Evolutionary conservation across 1,140 invertebrate genomes (phyloP), one percentile per base, ranked within the genome.

Genomic region (Drosophila oshimai): DNA sequence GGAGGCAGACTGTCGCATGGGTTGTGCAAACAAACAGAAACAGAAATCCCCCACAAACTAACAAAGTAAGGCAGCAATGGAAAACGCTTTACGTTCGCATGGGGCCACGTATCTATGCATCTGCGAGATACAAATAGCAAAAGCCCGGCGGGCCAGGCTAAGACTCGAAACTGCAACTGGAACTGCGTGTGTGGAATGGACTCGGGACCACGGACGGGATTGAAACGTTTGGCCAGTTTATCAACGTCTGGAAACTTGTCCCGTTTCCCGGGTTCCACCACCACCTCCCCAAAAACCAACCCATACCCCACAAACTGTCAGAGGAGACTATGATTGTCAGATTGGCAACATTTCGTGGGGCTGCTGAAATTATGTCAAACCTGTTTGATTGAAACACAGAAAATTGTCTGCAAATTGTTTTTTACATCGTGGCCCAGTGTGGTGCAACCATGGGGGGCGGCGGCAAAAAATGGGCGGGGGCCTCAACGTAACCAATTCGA

Each of bases 1-100:
- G 22, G 28, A 13, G 22, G 41, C 45, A 26, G n/a, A 54, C 67
- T 71, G 70, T 67, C 69, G 64, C 61, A 84, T 74, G 64, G 71
- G 64, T 84, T 84, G 80, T 84, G 80, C 80, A 84, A 84, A 86
- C 80, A 79, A 64, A 71, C 57, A 51, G 42, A 84, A 39, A 22
- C 29, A 22, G 64, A 64, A 75, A 57, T 47, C 61, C 49, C 50
- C 41, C 15, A 42, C 50, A 50, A 62, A 41, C 37, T n/a, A 44
- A 55, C 37, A 44, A 69, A 68, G 20, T 54, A 46, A 54, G 20
- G 39, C 37, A 54, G 29, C 51, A 49, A 46, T 73, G 74, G 68
- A 46, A 76, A 77, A 57, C 65, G 74, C 60, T 37, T 17, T 33
- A 71, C 61, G 45, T 50, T 37, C 18, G n/a, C n/a, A 29, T 53